Evolutionary conservation across 2,888 invertebrate species (phyloP), one percentile per base, ranked within the genome.

Genomic region (Stenurella melanura): DNA sequence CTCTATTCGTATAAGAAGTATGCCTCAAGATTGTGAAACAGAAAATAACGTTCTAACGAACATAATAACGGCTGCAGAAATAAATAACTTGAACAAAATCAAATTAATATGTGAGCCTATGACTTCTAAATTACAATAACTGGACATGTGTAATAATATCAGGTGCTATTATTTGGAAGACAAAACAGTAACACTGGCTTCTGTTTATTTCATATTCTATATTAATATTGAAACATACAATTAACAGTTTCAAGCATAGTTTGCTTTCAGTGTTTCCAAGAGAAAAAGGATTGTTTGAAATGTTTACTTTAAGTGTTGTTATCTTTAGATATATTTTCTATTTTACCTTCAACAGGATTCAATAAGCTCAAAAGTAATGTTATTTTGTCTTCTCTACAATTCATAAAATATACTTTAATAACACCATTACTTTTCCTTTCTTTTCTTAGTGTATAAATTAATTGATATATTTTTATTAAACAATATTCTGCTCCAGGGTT

Each of bases 171-270:
- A n/a, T n/a, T 10, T 69, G 61, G 21, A 21, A 58, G n/a, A 71
- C 63, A 42, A 72, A 70, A 63, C 30, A 54, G 3, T 50, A 26
- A 61, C 50, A 17, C 15, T 72, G 30, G n/a, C 70, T 38, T 60
- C 70, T 50, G 70, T 70, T 38, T 42, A 50, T 61, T 63, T 58
- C 19, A 17, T 30, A 11, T 63, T 19, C 21, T 63, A 21, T 54
- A 63, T 54, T n/a, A 42, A 54, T 72, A 72, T 72, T 72, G 72
- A 72, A 63, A 42, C 30, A 26, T 50, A 26, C 63, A 72, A 72
- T 72, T 72, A 72, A 50, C 72, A 54, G 34, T 38, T 72, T 18
- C 63, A 1, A 60, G 18, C 18, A 70, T n/a, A 30, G 54, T 72
- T 72, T 72, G 60, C 60, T 42, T 19, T 54, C n/a, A 72, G 54